These are phyloP conservation scores for Trichechus manatus DNA, from an alignment of 2,113 vertebrate species.

Conservation along the genomic window DNA sequence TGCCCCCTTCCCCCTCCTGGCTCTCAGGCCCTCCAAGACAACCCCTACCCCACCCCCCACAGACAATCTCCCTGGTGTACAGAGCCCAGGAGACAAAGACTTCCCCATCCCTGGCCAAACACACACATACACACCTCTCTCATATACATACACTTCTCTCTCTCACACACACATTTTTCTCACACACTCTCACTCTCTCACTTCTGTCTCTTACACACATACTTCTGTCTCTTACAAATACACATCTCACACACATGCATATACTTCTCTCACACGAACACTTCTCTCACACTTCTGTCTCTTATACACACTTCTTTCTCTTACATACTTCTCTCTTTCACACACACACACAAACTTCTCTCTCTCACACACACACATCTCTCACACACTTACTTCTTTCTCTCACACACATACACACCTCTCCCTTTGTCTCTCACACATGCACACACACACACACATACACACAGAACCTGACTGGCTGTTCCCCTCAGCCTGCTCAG, in stretches of 20 bases:
- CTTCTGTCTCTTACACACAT: background rate
- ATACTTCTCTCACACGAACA: background rate
- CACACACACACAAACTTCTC: background rate
- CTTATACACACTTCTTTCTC: too few relatives aligned
- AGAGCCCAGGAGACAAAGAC: conserved; percentile 59
- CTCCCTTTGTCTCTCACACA: background rate
- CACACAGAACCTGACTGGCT: background rate
- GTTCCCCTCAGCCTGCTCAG: background rate
- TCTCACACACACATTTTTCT: too few relatives aligned
- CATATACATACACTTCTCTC: background rate
- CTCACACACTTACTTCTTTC: background rate
- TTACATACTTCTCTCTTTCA: too few relatives aligned
- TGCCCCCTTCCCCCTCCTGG: background rate
- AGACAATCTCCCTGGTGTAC: background rate
- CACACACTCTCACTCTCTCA: too few relatives aligned
- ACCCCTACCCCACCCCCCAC: background rate
- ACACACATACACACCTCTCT: background rate
- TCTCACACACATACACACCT: background rate
- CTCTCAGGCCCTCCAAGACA: background rate
- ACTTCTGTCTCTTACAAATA: background rate
- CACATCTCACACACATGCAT: background rate
- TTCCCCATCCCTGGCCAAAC: background rate
- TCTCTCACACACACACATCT: background rate
- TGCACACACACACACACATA: background rate
- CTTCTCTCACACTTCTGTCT: background rate